These are phyloP conservation scores for Microctenopoma stevenorrisi DNA, from an alignment of 2,797 vertebrate species.

Conservation along the genomic window DNA sequence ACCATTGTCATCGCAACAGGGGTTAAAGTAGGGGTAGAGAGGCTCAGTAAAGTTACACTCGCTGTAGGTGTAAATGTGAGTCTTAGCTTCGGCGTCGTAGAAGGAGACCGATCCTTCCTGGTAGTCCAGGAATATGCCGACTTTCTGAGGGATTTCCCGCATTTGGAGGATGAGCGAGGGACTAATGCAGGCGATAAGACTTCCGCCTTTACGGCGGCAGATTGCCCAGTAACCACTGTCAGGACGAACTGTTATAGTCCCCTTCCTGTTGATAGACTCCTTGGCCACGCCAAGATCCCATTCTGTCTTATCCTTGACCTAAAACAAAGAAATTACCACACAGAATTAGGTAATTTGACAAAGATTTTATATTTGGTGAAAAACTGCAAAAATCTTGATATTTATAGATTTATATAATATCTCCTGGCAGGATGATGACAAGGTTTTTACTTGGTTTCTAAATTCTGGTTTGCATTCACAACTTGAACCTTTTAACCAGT, in stretches of 20 bases:
- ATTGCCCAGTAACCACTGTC: conserved; percentile 77
- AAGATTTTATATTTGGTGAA: too few species aligned
- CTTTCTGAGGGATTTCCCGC: conserved; percentile 52
- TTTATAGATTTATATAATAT: too few species aligned
- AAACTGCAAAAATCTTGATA: too few species aligned
- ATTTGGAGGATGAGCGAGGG: conserved; percentile 58
- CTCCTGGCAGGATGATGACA: too few species aligned
- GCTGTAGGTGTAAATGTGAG: conserved; percentile 75
- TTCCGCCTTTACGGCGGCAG: conserved; percentile 65
- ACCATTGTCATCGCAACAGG: conserved; percentile 70
- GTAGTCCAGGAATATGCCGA: conserved; percentile 75
- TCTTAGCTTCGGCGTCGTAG: conserved; percentile 59
- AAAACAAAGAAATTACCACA: not conserved
- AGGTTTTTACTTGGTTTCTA: too few species aligned
- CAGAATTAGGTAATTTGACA: too few species aligned
- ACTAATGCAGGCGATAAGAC: conserved; percentile 62
- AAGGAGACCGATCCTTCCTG: conserved; percentile 74
- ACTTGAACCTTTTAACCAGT: too few species aligned
- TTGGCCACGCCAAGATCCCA: conserved; percentile 86
- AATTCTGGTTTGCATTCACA: too few species aligned
- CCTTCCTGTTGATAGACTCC: conserved; percentile 80
- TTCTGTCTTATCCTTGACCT: conserved; percentile 74
- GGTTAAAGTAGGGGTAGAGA: conserved; percentile 76
- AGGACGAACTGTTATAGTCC: conserved; percentile 68
- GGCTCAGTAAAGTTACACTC: conserved; percentile 64